Conservation (phyloP, 2,797 vertebrate species). For the Choloepus didactylus region DNA sequence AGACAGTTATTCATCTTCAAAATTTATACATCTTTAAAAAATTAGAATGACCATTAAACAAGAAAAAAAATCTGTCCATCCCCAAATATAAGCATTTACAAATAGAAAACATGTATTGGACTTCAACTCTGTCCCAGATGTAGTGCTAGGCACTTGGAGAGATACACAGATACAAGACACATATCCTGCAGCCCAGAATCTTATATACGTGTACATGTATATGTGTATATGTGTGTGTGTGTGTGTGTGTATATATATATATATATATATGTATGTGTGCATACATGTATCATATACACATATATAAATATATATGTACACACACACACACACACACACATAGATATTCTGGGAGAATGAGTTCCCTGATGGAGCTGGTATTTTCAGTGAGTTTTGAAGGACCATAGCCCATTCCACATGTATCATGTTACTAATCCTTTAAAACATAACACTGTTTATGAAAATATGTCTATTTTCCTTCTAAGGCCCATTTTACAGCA, state of each 20-base stretch:
- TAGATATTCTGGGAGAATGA: neutral
- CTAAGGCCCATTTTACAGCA: neutral
- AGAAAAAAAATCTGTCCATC: neutral
- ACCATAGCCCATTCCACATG: neutral
- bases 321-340: too few relatives aligned
- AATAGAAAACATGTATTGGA: neutral
- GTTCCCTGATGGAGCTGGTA: neutral
- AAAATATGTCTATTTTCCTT: neutral
- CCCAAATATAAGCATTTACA: slow-evolving; percentile 4
- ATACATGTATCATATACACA: too few relatives aligned
- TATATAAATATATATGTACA: too few relatives aligned
- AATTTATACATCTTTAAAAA: neutral
- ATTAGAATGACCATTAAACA: neutral
- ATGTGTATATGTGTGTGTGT: too few relatives aligned
- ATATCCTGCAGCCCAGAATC: neutral
- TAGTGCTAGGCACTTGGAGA: neutral
- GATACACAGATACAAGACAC: neutral
- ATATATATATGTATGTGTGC: too few relatives aligned
- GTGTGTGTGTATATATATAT: too few relatives aligned
- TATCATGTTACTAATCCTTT: neutral
- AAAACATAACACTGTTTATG: neutral
- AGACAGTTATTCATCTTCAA: neutral
- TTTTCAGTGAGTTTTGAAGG: slow-evolving; percentile 46
- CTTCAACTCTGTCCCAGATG: neutral
- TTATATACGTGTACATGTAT: neutral